Evolutionary conservation across 2,113 vertebrate species (phyloP), one percentile per base, ranked within the genome.

Genomic region (Fukomys damarensis): DNA sequence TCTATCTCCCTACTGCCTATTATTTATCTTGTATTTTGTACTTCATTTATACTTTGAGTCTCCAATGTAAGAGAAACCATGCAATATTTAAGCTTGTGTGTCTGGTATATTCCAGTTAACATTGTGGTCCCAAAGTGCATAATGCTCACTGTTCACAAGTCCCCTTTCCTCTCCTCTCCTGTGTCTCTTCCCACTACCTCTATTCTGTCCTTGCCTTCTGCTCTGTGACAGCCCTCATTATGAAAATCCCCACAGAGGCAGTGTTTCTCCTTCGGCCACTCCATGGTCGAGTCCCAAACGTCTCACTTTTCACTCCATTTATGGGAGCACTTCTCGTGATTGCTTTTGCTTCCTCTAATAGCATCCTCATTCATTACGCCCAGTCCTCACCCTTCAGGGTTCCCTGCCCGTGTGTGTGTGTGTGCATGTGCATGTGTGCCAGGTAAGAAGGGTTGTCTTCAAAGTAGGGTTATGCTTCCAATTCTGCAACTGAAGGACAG

Each of bases 121-220:
- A 30, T 76, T 30, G 17, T 46, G 70, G 5, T 30, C 72, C 43
- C 43, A 28, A 76, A 26, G 43, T 76, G 12, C 24, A 0, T 30
- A 32, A 28, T 22, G 7, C 24, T 59, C 38, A 12, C 13, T 12
- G 13, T 49, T 32, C 52, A 35, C 46, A 81, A 14, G 2, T 30
- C 30, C 5, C 35, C 28, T 86, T 38, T 17, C 3, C 35, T 46
- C 22, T 66, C 3, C 1, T 41, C 30, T 14, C 77, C 30, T 13
- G 7, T 4, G 1, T 52, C n/a, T 61, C 24, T 81, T 61, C 46
- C 46, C 43, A 74, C 5, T 59, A 2, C 66, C 65, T 68, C 22
- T 49, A 3, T 28, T 35, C 35, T 46, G 32, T 52, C 26, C 3
- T 3, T 41, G 24, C 24, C 7, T 20, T 5, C 0, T 5, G 5